phyloP scores from a whole-genome alignment of 2,797 vertebrate species.

The Esox masquinongy region DNA sequence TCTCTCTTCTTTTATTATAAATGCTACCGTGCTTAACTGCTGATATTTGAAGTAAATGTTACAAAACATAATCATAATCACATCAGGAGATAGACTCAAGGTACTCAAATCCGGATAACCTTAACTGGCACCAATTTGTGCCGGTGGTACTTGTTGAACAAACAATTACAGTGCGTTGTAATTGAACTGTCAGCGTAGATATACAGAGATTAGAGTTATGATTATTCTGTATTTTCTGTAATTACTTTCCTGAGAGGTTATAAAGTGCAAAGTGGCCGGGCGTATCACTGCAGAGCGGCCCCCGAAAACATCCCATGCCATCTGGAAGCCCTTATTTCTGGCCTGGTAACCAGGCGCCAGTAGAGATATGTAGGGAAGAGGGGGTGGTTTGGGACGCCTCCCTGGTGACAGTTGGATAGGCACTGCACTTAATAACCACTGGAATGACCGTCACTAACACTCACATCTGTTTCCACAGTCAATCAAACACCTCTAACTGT shows the following conservation, averaged over 20 bases:
- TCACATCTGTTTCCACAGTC: constrained; percentile 76
- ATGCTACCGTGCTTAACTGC: not conserved
- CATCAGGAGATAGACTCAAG: not conserved
- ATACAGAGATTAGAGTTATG: constrained; percentile 33
- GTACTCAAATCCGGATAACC: not conserved
- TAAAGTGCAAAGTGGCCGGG: constrained; percentile 54
- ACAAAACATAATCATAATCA: constrained; percentile 4
- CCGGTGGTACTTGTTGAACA: not conserved
- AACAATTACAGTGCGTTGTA: constrained; percentile 7
- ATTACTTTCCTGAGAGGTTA: constrained; percentile 61
- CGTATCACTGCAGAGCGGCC: constrained; percentile 15
- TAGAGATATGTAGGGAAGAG: not conserved
- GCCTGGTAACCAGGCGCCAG: not conserved
- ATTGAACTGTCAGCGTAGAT: constrained; percentile 22
- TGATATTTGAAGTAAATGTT: not conserved
- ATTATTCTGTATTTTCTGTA: constrained; percentile 41
- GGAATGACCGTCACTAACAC: constrained; percentile 70
- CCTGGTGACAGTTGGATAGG: too few species aligned
- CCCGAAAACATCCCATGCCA: constrained; percentile 41
- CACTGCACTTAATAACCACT: constrained; percentile 74
- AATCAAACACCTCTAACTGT: constrained; percentile 69
- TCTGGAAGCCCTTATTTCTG: constrained; percentile 46
- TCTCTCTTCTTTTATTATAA: not conserved
- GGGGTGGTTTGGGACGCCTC: not conserved
- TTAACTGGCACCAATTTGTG: not conserved